phyloP scores from a whole-genome alignment of 2,888 invertebrate species.

The Perdita meconis region DNA sequence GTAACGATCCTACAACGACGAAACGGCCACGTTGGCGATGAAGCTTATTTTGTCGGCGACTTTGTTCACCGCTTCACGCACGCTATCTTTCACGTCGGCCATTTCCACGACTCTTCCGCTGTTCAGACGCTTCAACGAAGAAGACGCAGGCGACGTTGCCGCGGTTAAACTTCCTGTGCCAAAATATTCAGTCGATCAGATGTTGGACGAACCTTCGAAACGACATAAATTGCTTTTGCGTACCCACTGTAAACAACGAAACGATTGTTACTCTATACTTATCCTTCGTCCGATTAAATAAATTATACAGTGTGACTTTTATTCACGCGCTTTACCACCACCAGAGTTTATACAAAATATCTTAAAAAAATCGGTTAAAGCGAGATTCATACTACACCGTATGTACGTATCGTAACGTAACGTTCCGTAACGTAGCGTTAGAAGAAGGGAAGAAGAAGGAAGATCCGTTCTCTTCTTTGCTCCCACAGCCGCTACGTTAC shows the following conservation, averaged over 20 bases:
- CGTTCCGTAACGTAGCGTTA: too few relatives aligned
- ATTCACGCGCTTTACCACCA: too few relatives aligned
- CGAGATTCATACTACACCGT: too few relatives aligned
- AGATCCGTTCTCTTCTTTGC: too few relatives aligned
- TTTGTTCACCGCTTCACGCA: constrained; percentile 97
- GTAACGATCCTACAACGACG: constrained; percentile 92
- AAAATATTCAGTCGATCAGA: constrained; percentile 98
- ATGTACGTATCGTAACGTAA: too few relatives aligned
- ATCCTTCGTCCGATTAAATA: too few relatives aligned
- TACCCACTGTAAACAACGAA: constrained; percentile 86
- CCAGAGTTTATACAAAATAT: too few relatives aligned
- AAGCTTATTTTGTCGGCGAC: constrained; percentile 98
- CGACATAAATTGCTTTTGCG: constrained; percentile 87
- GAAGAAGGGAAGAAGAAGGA: too few relatives aligned
- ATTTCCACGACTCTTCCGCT: constrained; percentile 87
- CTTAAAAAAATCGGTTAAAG: too few relatives aligned
- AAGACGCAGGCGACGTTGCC: constrained; percentile 78
- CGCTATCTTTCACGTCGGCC: constrained; percentile 98
- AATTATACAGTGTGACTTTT: too few relatives aligned
- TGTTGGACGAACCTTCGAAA: constrained; percentile 97
- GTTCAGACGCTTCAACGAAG: constrained; percentile 77
- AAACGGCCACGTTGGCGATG: constrained; percentile 96
- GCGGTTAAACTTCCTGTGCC: constrained; percentile 86
- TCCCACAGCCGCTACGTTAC: too few relatives aligned
- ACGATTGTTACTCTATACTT: too few relatives aligned